Evolutionary conservation across 2,888 invertebrate species (phyloP).

Genomic region (Torymus auratus): DNA sequence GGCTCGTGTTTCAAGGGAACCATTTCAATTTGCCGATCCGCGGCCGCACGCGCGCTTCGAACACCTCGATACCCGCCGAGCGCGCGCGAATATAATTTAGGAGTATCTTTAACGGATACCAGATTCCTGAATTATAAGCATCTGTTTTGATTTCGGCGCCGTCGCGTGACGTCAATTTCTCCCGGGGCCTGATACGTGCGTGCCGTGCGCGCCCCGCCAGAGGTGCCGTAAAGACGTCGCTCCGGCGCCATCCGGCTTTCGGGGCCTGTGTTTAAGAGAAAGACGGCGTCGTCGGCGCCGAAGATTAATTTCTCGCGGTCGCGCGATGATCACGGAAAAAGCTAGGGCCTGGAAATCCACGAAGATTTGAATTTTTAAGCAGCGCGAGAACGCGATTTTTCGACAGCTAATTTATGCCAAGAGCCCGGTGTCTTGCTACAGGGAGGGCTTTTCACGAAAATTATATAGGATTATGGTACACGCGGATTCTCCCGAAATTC

Average conservation of each 20-base stretch:
- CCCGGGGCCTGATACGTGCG: conserved; percentile 41
- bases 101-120: conserved; percentile 64
- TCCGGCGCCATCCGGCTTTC: conserved; percentile 63
- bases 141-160: conserved; percentile 63
- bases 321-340: conserved; percentile 35
- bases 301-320: conserved; percentile 54
- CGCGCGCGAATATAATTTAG: conserved; percentile 63
- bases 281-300: neutral
- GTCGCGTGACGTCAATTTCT: conserved; percentile 50
- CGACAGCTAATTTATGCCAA: conserved; percentile 28
- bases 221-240: conserved; percentile 65
- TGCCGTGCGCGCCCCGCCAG: too few species aligned
- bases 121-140: conserved; percentile 66
- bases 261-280: neutral
- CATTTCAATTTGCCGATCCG: conserved; percentile 37
- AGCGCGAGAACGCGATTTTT: conserved; percentile 3
- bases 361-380: conserved; percentile 36
- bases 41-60: too few species aligned
- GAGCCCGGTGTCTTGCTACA: neutral
- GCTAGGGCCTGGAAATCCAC: conserved; percentile 31
- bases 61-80: neutral
- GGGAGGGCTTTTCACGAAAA: conserved; percentile 16
- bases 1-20: neutral
- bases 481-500: too few species aligned
- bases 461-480: neutral